A percentile compares a stretch with the other conserved stretches of the same genome.
Conservation (phyloP, 1,140 invertebrate genomes). For the Drosophila seguyi region DNA sequence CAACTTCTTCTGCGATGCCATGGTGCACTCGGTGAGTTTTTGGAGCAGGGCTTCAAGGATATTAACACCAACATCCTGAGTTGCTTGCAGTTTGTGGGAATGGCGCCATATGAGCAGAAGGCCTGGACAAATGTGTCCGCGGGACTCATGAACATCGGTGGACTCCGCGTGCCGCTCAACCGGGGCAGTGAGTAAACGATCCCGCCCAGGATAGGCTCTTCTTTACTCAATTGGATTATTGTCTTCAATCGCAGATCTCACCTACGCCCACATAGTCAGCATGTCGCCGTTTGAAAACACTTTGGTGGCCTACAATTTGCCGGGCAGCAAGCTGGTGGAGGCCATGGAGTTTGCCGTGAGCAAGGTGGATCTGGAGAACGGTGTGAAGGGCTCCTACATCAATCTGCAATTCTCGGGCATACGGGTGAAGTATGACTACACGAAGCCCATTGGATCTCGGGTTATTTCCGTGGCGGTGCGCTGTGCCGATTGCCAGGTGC, state of each 20-base stretch:
- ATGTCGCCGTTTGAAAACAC: conserved; percentile 90
- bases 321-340: conserved; percentile 87
- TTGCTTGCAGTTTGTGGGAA: conserved; percentile 61
- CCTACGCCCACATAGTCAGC: conserved; percentile 88
- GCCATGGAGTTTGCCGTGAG: conserved; percentile 88
- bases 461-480: conserved; percentile 87
- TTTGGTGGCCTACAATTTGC: conserved; percentile 88
- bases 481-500: conserved; percentile 89
- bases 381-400: conserved; percentile 86
- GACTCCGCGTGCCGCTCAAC: conserved; percentile 88
- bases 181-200: conserved; percentile 85
- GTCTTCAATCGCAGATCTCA: conserved; percentile 86
- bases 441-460: conserved; percentile 86
- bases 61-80: background rate
- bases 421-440: conserved; percentile 86
- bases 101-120: conserved; percentile 55
- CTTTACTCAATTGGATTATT: background rate
- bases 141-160: conserved; percentile 89
- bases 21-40: conserved; percentile 86
- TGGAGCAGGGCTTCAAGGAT: background rate
- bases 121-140: conserved; percentile 90
- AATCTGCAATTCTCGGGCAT: conserved; percentile 88
- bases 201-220: too few relatives aligned
- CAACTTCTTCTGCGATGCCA: conserved; percentile 90
- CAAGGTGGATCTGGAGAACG: conserved; percentile 67